Evolutionary conservation across 2,113 vertebrate species (phyloP), one percentile per base, ranked within the genome.

Genomic region (Chascanopsetta lugubris): DNA sequence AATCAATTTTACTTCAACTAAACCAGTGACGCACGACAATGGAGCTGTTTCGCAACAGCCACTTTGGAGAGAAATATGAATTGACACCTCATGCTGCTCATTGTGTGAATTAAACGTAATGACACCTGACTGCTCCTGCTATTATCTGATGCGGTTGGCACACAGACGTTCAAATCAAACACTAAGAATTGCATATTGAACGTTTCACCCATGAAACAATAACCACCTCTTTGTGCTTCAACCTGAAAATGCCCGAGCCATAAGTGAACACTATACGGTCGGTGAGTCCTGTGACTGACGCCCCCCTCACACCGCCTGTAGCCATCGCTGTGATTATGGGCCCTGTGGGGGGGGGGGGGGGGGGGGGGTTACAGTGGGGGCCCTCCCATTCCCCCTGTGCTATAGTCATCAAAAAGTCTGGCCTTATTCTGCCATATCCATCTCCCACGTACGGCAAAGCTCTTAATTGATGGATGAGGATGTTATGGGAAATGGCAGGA

Each of bases 401-500:
- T 45, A 61, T 5, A 63, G 75, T 87, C 80, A 83, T 85, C 75
- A 61, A 66, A 75, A 75, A 74, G 77, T 79, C 77, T 87, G 82
- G 58, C 79, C 81, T 90, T 90, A 91, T 94, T 94, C 91, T 91
- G 85, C 75, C 70, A 67, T 78, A 88, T 92, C 88, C 72, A 76
- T 91, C 88, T 88, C 84, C 83, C 48, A 80, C 71, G 92, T 93
- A 91, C 92, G 91, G 90, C 87, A 93, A 90, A 87, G 72, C 83
- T 84, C 89, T 92, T 95, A 95, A 96, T 88, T 95, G 95, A 96
- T 47, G 84, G 95, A 97, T 97, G 92, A 96, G 90, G 91, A 92
- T 85, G 92, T 95, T 94, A 94, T 94, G 87, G 90, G 91, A 87
- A 88, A 84, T 94, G 95, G 91, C 95, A 95, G 93, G 75, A 93